These are phyloP conservation scores for Patiria pectinifera DNA, from an alignment of 53 echinoderm and acorn worm genomes.

Conservation along the genomic window DNA sequence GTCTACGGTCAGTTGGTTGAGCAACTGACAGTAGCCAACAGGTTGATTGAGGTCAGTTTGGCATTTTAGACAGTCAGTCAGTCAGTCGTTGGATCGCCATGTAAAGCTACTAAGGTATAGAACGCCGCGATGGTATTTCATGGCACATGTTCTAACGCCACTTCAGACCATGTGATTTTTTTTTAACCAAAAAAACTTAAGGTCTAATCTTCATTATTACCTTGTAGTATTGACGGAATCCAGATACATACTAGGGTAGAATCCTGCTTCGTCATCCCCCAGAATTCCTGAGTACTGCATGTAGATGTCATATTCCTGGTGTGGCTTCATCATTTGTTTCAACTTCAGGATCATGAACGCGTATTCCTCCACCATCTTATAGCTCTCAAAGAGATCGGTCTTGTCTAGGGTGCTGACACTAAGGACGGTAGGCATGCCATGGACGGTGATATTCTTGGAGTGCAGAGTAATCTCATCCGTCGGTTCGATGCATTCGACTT, in stretches of 20 bases:
- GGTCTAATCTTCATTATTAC: slow-evolving; percentile 58
- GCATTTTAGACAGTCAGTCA: too few species aligned
- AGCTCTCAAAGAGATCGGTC: slow-evolving; percentile 41
- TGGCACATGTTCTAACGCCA: too few species aligned
- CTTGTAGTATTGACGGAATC: slow-evolving; percentile 66
- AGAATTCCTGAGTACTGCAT: slow-evolving; percentile 83
- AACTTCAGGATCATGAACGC: slow-evolving; percentile 80
- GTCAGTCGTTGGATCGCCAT: too few species aligned
- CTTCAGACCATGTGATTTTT: too few species aligned
- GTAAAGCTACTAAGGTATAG: too few species aligned
- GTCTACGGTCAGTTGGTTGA: too few species aligned
- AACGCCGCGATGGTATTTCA: too few species aligned
- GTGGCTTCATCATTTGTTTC: slow-evolving; percentile 44
- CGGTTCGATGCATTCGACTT: slow-evolving; percentile 46
- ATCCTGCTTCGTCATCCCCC: slow-evolving; percentile 75
- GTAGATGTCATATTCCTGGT: slow-evolving; percentile 74
- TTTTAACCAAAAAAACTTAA: background rate
- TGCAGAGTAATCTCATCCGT: slow-evolving; percentile 56
- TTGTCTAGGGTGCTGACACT: slow-evolving; percentile 45
- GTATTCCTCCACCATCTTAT: slow-evolving; percentile 55
- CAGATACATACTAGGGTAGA: slow-evolving; percentile 83
- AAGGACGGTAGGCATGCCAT: slow-evolving; percentile 35
- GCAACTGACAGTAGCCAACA: too few species aligned
- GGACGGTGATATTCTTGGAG: slow-evolving; percentile 72
- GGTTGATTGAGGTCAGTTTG: too few species aligned